A percentile compares a stretch with the other conserved stretches of the same genome.
These are phyloP conservation scores for Pampusana beccarii DNA, from an alignment of 2,113 vertebrate species.

Conservation along the genomic window DNA sequence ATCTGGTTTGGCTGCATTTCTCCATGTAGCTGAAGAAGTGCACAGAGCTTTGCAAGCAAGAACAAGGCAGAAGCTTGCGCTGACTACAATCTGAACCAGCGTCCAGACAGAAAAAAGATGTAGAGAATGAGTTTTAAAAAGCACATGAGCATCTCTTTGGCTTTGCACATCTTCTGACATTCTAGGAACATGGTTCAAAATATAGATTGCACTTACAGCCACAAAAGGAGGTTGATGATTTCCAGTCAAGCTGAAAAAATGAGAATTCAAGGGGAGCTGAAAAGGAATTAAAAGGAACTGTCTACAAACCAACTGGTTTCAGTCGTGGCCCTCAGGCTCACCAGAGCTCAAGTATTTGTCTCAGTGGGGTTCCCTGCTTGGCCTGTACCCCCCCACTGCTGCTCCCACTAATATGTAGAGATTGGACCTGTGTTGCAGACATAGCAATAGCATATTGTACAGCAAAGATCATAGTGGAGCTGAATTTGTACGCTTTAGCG, in stretches of 20 bases:
- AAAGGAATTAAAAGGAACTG: background rate
- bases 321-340: background rate
- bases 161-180: constrained; percentile 4
- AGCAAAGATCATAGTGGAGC: background rate
- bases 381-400: background rate
- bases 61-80: background rate
- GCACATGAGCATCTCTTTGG: background rate
- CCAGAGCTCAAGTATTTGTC: constrained; percentile 9
- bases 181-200: background rate
- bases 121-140: background rate
- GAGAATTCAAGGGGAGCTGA: background rate
- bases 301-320: background rate
- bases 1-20: background rate
- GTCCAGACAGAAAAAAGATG: background rate
- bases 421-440: background rate
- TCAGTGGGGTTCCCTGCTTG: background rate
- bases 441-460: background rate
- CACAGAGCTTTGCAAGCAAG: background rate
- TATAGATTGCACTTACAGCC: background rate
- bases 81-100: background rate
- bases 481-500: constrained; percentile 37
- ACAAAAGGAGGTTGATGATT: constrained; percentile 21
- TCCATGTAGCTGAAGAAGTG: background rate
- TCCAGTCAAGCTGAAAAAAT: constrained; percentile 2
- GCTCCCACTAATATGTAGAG: background rate